Conservation (phyloP, 2,888 invertebrate species). For the Erynnis tages region DNA sequence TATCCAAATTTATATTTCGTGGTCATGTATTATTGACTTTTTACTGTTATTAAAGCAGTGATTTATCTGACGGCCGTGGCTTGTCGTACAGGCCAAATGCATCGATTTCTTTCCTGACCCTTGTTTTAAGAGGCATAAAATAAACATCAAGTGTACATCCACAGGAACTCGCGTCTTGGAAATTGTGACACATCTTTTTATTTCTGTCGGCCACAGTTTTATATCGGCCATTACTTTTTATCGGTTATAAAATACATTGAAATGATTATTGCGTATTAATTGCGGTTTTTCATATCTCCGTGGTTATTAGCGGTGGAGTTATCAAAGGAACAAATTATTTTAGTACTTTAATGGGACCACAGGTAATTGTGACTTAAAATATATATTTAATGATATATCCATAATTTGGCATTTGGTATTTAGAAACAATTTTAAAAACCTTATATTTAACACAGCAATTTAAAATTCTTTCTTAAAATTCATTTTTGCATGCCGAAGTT, state of each 20-base stretch:
- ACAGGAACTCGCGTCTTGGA: conserved; percentile 50
- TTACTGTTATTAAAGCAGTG: conserved; percentile 68
- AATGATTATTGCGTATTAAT: conserved; percentile 7
- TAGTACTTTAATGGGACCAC: conserved; percentile 13
- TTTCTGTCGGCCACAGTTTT: conserved; percentile 29
- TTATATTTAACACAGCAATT: no score
- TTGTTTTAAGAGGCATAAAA: conserved; percentile 66
- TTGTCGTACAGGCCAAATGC: conserved; percentile 67
- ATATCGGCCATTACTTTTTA: conserved; percentile 22
- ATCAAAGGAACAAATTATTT: conserved; percentile 21
- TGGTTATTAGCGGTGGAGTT: conserved; percentile 10
- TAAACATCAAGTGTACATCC: conserved; percentile 49
- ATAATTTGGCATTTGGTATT: no score
- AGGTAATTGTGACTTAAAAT: no score
- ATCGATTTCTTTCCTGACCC: conserved; percentile 58
- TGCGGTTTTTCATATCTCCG: not conserved
- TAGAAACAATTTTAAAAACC: no score
- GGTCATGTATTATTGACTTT: conserved; percentile 50
- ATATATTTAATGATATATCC: no score
- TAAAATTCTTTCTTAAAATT: no score
- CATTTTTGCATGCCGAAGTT: no score
- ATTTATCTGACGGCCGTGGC: conserved; percentile 69
- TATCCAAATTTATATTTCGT: conserved; percentile 61
- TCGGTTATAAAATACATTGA: conserved; percentile 15
- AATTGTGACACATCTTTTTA: conserved; percentile 38